Evolutionary conservation across 2,888 invertebrate genomes (phyloP).

Genomic region (Timema podura): DNA sequence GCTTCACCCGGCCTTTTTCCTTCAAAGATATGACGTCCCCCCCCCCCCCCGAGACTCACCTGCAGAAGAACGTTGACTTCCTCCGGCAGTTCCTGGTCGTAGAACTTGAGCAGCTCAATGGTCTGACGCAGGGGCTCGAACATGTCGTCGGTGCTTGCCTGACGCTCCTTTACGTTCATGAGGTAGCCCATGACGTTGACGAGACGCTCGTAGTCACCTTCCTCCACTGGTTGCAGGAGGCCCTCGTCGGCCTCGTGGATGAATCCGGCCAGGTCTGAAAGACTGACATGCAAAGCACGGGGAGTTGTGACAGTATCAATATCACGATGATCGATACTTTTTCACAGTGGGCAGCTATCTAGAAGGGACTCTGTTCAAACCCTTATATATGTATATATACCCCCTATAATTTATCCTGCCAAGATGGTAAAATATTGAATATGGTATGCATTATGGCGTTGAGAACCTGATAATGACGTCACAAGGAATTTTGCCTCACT

Average conservation of each 20-base stretch:
- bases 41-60: slow-evolving; percentile 49
- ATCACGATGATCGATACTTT: no score
- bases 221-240: slow-evolving; percentile 66
- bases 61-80: slow-evolving; percentile 87
- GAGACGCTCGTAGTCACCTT: slow-evolving; percentile 85
- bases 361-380: no score
- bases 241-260: slow-evolving; percentile 89
- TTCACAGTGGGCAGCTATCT: no score
- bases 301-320: no score
- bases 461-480: no score
- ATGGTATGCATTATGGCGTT: no score
- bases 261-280: slow-evolving; percentile 81
- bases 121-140: slow-evolving; percentile 92
- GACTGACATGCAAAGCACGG: slow-evolving; percentile 46
- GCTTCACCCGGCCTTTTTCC: no score
- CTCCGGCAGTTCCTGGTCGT: slow-evolving; percentile 95
- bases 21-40: no score
- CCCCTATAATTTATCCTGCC: no score
- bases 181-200: slow-evolving; percentile 93
- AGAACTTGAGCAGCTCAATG: slow-evolving; percentile 86
- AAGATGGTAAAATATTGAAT: no score
- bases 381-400: no score
- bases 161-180: slow-evolving; percentile 87
- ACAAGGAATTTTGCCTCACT: no score
- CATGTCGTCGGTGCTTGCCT: slow-evolving; percentile 87